Evolutionary conservation across 2,797 vertebrate species (phyloP).

Genomic region (Peromyscus melanophrys): DNA sequence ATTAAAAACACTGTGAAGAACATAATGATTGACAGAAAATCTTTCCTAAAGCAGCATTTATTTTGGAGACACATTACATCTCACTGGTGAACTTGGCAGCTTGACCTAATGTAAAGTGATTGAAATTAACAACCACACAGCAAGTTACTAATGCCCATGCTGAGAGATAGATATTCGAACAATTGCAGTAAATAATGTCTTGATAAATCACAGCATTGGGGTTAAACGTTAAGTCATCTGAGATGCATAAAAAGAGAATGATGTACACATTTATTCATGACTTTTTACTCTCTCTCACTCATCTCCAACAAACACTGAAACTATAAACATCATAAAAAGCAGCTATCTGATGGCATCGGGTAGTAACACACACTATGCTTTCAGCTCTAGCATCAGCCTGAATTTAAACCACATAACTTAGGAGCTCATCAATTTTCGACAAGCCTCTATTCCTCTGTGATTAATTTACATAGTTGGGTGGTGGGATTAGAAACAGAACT

Average conservation of each 20-base stretch:
- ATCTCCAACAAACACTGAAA: neutral
- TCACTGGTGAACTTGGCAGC: slow-evolving; percentile 83
- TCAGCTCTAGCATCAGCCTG: neutral
- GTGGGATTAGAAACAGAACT: slow-evolving; percentile 38
- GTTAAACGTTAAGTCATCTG: slow-evolving; percentile 57
- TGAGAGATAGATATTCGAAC: slow-evolving; percentile 62
- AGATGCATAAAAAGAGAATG: slow-evolving; percentile 64
- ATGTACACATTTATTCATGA: neutral
- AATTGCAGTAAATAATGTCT: slow-evolving; percentile 74
- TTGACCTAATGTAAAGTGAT: slow-evolving; percentile 81
- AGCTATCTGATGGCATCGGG: neutral
- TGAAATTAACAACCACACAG: slow-evolving; percentile 83
- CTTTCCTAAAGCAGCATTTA: slow-evolving; percentile 79
- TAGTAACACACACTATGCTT: neutral
- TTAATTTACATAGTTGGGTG: slow-evolving; percentile 44
- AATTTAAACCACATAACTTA: slow-evolving; percentile 40
- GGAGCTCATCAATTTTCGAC: slow-evolving; percentile 21
- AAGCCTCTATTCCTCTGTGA: neutral
- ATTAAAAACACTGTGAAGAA: slow-evolving; percentile 83
- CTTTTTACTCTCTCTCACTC: neutral
- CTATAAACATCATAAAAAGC: slow-evolving; percentile 24
- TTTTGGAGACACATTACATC: slow-evolving; percentile 74
- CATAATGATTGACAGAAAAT: slow-evolving; percentile 80
- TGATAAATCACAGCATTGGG: slow-evolving; percentile 72
- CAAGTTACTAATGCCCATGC: slow-evolving; percentile 75